Evolutionary conservation across 2,888 invertebrate genomes (phyloP), one percentile per base, ranked within the genome.

Genomic region (Invenusta paracnida): DNA sequence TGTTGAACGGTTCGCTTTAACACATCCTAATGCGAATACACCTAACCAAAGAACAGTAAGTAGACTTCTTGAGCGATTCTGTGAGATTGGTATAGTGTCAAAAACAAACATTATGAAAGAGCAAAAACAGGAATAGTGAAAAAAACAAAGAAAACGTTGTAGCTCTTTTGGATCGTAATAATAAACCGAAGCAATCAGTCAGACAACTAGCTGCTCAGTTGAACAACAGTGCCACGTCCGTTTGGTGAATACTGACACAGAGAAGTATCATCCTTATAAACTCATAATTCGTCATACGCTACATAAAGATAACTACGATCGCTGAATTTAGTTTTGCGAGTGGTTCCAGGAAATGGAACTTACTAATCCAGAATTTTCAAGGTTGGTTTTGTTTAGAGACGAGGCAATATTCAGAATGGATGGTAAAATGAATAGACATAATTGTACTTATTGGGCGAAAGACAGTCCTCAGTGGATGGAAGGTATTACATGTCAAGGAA

Each of bases 11-110:
- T 73, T 73, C 73, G 73, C 73, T 73, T 73, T 73, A 73, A 73
- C 73, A 73, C 73, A 73, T 73, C 73, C 73, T 73, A 73, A n/a
- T 73, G 73, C 73, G 27, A 73, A 73, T 73, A 73, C 73, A 73
- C 73, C 27, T 73, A 73, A 73, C 73, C 73, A 73, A 73, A 73
- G 73, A 73, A 73, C 73, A 73, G 73, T 73, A 73, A 25, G 27
- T 73, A 13, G 23, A 73, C 73, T 73, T 73, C 2, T 73, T 73
- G 73, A 73, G 5, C 73, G 73, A 73, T 73, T 73, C 17, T 73
- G 73, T 73, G 73, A 48, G 48, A 48, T 23, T 73, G 73, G 48
- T 48, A n/a, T n/a, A 48, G 48, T 48, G 48, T 48, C 48, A 48
- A 48, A 48, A 17, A 73, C 73, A 73, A 73, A 73, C 73, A 73